phyloP scores from a whole-genome alignment of 2,797 vertebrate species.

The Eulemur mongoz region DNA sequence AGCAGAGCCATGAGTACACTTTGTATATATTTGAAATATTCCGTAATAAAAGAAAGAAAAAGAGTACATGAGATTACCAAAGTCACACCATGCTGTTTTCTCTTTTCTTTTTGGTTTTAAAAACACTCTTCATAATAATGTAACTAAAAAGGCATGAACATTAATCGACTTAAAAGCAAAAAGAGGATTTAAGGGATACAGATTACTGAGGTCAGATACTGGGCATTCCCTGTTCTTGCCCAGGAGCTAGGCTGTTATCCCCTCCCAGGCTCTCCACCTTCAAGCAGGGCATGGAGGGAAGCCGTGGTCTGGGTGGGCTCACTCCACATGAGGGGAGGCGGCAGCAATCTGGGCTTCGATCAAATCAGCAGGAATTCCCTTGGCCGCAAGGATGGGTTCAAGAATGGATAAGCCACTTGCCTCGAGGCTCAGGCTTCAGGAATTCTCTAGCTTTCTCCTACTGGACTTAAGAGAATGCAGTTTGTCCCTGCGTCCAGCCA shows the following conservation, averaged over 20 bases:
- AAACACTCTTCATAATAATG: not conserved
- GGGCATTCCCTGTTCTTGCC: not conserved
- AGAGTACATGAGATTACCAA: not conserved
- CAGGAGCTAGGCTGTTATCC: rapidly evolving
- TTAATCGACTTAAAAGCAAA: not conserved
- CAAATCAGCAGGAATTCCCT: not conserved
- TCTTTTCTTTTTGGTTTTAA: not conserved
- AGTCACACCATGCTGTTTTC: not conserved
- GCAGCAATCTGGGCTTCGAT: not conserved
- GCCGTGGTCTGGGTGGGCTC: not conserved
- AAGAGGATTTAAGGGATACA: not conserved
- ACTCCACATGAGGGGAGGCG: not conserved
- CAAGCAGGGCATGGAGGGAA: not conserved
- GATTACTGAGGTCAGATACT: not conserved
- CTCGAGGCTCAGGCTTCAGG: not conserved
- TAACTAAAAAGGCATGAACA: not conserved
- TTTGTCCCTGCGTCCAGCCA: not conserved
- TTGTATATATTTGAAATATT: not conserved
- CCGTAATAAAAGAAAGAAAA: not conserved
- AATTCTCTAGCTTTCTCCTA: not conserved
- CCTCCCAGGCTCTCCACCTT: not conserved
- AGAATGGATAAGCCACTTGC: not conserved
- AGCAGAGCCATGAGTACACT: not conserved
- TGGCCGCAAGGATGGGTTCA: not conserved
- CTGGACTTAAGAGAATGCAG: not conserved